Percentiles rank a stretch among this genome's conserved stretches.
Evolutionary conservation across 2,797 vertebrate species (phyloP).

Genomic region (Sebastes vulpes): DNA sequence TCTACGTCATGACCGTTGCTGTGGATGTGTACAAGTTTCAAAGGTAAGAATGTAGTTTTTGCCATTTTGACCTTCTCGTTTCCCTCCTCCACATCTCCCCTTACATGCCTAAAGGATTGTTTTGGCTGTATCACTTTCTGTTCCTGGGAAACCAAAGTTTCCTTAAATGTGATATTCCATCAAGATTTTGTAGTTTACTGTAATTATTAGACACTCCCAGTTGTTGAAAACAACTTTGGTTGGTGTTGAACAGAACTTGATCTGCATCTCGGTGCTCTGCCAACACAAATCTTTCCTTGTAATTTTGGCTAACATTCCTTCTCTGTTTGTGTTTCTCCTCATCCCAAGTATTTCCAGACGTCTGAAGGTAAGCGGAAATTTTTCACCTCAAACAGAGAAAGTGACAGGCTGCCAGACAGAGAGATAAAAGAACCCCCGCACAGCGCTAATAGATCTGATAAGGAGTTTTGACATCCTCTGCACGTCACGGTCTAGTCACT

Average conservation of each 20-base stretch:
- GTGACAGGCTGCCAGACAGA: neutral
- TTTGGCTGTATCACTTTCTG: neutral
- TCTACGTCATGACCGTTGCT: conserved; percentile 15
- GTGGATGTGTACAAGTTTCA: conserved; percentile 26
- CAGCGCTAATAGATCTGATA: neutral
- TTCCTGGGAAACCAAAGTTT: neutral
- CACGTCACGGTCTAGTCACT: conserved; percentile 11
- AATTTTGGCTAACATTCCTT: neutral
- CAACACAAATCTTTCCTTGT: neutral
- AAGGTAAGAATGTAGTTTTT: conserved; percentile 5
- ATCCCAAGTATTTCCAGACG: conserved; percentile 36
- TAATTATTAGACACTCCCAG: neutral
- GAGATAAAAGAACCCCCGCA: neutral
- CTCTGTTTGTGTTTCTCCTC: conserved; percentile 25
- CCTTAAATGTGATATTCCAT: neutral
- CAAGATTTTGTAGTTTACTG: neutral
- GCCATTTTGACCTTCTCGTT: neutral
- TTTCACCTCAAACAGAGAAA: neutral
- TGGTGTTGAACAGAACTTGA: neutral
- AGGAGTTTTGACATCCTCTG: neutral
- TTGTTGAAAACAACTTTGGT: neutral
- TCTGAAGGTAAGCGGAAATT: conserved; percentile 28
- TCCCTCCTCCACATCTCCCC: neutral
- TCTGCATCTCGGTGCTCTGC: neutral
- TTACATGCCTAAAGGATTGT: neutral